Evolutionary conservation across 2,797 vertebrate genomes (phyloP), one percentile per base, ranked within the genome.

Genomic region (Enteromius unitaeniatus): DNA sequence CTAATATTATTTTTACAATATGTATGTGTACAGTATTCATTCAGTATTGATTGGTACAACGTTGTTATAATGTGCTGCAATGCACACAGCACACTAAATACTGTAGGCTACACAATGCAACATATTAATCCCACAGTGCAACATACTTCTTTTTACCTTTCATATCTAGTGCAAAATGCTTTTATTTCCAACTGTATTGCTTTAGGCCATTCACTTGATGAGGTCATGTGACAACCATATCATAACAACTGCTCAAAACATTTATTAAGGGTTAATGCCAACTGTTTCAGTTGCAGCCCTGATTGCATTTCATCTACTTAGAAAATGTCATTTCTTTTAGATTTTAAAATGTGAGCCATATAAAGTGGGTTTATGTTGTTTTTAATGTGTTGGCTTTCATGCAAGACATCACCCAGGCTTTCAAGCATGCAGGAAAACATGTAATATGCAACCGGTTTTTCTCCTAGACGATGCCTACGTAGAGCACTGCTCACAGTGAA

Each of bases 381-480:
- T 60, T 19, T 67, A 34, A 31, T 34, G 11, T 17, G 70, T 5
- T 72, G 23, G 21, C 34, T 78, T 72, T 72, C 14, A 28, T 14
- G 70, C 58, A 60, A 47, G 8, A 42, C 47, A 82, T 42, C 34
- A 53, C 21, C 17, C 23, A 15, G 64, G 37, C 19, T 26, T 42
- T 55, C 51, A 78, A 62, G 75, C 51, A 49, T 26, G 28, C 42
- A 74, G 42, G 28, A 19, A 84, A 78, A 62, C 53, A 62, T 62
- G 49, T 65, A 60, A 40, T 34, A 15, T 47, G 37, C 40, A 70
- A 78, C 75, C 28, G 65, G 9, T 62, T 84, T 72, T 21, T 28
- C 67, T 49, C 21, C 21, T 58, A 58, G 62, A 51, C 4, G 10
- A 3, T 21, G 5, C 13, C 47, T 65, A 26, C 49, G 15, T 58